Percentiles rank a stretch among this genome's conserved stretches.
These are phyloP conservation scores for Notothenia coriiceps DNA, from an alignment of 2,113 vertebrate species.

Conservation along the genomic window DNA sequence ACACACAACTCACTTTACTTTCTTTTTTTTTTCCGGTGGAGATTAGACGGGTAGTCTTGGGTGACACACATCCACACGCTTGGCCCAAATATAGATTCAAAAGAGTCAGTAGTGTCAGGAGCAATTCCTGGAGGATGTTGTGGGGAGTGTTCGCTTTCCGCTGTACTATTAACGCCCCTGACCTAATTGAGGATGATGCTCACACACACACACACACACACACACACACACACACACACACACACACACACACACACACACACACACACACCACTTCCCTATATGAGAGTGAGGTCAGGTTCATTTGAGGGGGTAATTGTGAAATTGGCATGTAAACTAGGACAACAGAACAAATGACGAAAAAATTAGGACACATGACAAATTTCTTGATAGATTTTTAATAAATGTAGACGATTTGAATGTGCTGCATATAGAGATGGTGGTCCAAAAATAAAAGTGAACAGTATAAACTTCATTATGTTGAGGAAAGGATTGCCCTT, in stretches of 20 bases:
- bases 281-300: slow-evolving; percentile 74
- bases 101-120: slow-evolving; percentile 79
- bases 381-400: slow-evolving; percentile 64
- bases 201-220: slow-evolving; percentile 48
- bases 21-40: slow-evolving; percentile 45
- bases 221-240: slow-evolving; percentile 24
- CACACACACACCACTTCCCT: slow-evolving; percentile 38
- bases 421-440: slow-evolving; percentile 10
- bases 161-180: slow-evolving; percentile 78
- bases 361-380: slow-evolving; percentile 73
- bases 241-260: too few relatives aligned
- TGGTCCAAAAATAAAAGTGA: background rate
- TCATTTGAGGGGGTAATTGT: slow-evolving; percentile 80
- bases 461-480: background rate
- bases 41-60: slow-evolving; percentile 68
- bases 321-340: slow-evolving; percentile 75
- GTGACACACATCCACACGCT: slow-evolving; percentile 80
- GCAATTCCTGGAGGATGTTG: slow-evolving; percentile 81
- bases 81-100: slow-evolving; percentile 84
- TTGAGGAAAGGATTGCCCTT: background rate
- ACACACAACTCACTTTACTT: slow-evolving; percentile 62
- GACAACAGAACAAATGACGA: slow-evolving; percentile 74
- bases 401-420: slow-evolving; percentile 36
- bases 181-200: slow-evolving; percentile 81
- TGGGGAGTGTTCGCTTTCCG: slow-evolving; percentile 67